These are phyloP conservation scores for Orchestia grillus DNA, from an alignment of 1,140 invertebrate genomes.

Conservation along the genomic window DNA sequence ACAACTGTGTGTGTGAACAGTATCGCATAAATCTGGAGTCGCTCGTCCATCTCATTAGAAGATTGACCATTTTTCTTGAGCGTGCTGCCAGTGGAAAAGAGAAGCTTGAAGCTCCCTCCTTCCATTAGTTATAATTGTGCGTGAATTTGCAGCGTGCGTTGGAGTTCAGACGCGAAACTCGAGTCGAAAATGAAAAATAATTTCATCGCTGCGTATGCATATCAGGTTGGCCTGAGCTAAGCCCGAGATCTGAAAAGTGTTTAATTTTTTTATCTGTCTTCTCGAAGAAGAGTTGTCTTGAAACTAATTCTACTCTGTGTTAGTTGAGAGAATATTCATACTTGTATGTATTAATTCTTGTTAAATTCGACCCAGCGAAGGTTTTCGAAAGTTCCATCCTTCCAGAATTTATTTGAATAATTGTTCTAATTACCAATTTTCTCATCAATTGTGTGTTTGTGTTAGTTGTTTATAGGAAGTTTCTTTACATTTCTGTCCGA, in stretches of 20 bases:
- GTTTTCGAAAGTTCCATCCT: neutral
- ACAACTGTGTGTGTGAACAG: neutral
- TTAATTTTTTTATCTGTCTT: neutral
- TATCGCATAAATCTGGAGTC: neutral
- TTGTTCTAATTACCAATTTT: neutral
- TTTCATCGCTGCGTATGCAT: neutral
- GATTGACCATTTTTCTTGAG: neutral
- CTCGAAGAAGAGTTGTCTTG: neutral
- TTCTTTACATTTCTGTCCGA: neutral
- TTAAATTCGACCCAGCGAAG: neutral
- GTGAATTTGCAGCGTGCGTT: neutral
- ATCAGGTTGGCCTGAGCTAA: neutral
- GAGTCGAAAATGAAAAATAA: neutral
- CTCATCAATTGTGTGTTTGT: neutral
- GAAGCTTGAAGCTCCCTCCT: neutral
- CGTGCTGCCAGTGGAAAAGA: neutral
- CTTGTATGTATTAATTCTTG: neutral
- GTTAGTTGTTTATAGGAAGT: neutral
- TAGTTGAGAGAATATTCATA: no score
- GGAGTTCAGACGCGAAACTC: neutral
- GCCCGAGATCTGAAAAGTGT: neutral
- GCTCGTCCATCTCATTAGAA: neutral
- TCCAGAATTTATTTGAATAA: neutral
- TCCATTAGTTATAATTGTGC: neutral
- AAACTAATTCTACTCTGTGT: neutral